phyloP scores from a whole-genome alignment of 2,113 vertebrate genomes.

The Cephalophus harveyi region DNA sequence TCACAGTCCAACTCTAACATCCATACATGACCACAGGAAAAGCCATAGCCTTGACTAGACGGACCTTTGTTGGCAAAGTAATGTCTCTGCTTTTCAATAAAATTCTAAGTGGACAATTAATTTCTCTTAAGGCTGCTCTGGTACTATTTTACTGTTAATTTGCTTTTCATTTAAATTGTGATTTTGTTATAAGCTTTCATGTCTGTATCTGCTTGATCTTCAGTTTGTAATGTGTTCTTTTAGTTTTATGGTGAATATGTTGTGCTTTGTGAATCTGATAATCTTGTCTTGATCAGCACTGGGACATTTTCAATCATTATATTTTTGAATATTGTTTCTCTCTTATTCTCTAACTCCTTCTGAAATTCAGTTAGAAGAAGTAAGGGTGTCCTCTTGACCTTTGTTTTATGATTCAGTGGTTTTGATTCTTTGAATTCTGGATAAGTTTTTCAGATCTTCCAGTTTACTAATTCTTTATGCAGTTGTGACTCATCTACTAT shows the following conservation, averaged over 20 bases:
- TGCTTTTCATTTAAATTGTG: slow-evolving; percentile 28
- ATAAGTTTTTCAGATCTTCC: background rate
- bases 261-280: background rate
- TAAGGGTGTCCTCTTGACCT: background rate
- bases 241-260: background rate
- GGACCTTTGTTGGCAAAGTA: too few species aligned
- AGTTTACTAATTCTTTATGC: background rate
- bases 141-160: background rate
- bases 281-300: background rate
- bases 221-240: background rate
- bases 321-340: background rate
- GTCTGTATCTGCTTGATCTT: background rate
- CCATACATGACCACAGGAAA: too few species aligned
- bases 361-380: background rate
- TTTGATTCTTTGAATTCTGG: slow-evolving; percentile 17
- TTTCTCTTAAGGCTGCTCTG: background rate
- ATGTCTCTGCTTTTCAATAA: too few species aligned
- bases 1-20: too few species aligned
- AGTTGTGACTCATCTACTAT: background rate
- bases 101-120: background rate
- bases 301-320: background rate
- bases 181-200: background rate
- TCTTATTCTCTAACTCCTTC: background rate
- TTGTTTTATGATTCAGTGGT: background rate
- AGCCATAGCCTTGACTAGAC: too few species aligned